Evolutionary conservation across 2,888 invertebrate species (phyloP), one percentile per base, ranked within the genome.

Genomic region (Dynastes maya): DNA sequence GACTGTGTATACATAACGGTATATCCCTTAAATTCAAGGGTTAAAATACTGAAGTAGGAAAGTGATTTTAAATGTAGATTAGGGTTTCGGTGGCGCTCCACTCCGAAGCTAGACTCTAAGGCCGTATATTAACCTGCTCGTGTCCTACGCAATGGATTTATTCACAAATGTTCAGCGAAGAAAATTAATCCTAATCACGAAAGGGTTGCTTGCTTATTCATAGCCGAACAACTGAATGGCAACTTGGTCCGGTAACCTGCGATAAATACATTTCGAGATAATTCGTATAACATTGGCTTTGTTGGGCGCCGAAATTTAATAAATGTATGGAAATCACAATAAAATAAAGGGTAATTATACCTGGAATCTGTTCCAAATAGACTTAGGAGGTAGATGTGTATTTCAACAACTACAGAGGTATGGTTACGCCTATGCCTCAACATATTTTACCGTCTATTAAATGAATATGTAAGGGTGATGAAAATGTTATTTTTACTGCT

Each of bases 181-280:
- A 74, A 74, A 74, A 74, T 74, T 74, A 74, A 74, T 49, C 72
- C 72, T 63, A 61, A 74, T 74, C 72, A 74, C 72, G 72, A 29
- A 74, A 61, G 63, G 72, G 72, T 63, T 68, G 68, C 29, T 58
- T 74, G 40, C 29, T 68, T 68, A 68, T 51, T 68, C 40, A 67
- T 67, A 22, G 65, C 45, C 22, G 16, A 71, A 71, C 55, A 29
- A 37, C 61, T 61, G 61, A 49, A 74, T 74, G 61, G 45, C 45
- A 61, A 61, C 72, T 27, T 63, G 22, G 9, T 13, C 27, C 45
- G 13, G n/a, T 45, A 40, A 58, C 45, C 61, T 61, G 61, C 45
- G 61, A 61, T 63, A 72, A 72, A 61, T 72, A 27, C 61, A 49
- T 61, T 72, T 22, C 27, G 37, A 61, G 72, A 58, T 71, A 71